Conservation (phyloP, 2,888 invertebrate species). For the Chalcis sispes region DNA sequence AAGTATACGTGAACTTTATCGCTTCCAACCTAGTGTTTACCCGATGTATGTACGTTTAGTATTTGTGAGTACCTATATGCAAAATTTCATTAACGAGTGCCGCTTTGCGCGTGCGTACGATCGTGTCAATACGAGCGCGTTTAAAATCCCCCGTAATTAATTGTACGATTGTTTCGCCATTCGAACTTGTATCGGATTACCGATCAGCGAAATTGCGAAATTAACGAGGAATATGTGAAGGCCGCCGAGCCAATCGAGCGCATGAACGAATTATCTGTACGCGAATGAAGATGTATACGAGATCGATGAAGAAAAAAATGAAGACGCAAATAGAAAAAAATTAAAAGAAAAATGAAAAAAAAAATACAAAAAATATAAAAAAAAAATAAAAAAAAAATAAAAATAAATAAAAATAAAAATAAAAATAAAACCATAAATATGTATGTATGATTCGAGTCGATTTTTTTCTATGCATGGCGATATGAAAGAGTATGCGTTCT, state of each 20-base stretch:
- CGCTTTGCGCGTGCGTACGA: constrained; percentile 22
- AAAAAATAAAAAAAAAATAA: constrained; percentile 17
- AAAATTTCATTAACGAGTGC: constrained; percentile 21
- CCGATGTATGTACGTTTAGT: constrained; percentile 33
- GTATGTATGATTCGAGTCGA: constrained; percentile 55
- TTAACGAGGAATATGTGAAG: background rate
- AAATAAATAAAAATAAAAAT: background rate
- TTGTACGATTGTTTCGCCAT: too few relatives aligned
- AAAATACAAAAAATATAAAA: background rate
- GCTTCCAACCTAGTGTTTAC: constrained; percentile 37
- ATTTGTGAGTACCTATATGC: constrained; percentile 39
- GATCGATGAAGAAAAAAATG: too few relatives aligned
- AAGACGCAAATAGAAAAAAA: too few relatives aligned
- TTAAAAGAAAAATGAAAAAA: background rate
- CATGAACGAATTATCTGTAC: constrained; percentile 13
- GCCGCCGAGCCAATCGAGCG: background rate
- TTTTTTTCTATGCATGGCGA: constrained; percentile 50
- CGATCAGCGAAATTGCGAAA: constrained; percentile 1
- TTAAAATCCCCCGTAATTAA: too few relatives aligned
- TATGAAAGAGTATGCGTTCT: constrained; percentile 22
- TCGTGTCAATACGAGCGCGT: too few relatives aligned
- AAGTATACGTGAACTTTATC: constrained; percentile 21
- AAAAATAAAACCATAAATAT: constrained; percentile 24
- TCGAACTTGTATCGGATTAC: too few relatives aligned
- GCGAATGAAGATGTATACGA: constrained; percentile 36